Percentiles rank a stretch among this genome's conserved stretches.
These are phyloP conservation scores for Peromyscus melanophrys DNA, from an alignment of 2,797 vertebrate genomes.

Conservation along the genomic window DNA sequence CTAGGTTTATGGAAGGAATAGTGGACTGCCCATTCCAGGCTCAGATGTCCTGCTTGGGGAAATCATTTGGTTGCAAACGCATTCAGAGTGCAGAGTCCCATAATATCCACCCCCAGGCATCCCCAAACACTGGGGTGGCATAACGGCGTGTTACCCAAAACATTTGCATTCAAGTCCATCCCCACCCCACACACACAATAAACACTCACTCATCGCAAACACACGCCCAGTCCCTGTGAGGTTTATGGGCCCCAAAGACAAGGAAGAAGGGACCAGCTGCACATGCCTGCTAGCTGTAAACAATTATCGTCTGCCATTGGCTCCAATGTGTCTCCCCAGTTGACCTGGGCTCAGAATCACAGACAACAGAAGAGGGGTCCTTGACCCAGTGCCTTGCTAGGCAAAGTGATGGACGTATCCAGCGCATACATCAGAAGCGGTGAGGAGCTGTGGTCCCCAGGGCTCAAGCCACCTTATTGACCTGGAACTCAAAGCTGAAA, in stretches of 20 bases:
- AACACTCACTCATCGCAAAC: constrained; percentile 18
- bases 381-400: not conserved
- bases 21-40: not conserved
- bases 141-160: constrained; percentile 53
- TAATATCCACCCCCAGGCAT: not conserved
- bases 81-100: not conserved
- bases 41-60: not conserved
- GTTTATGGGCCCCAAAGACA: constrained; percentile 31
- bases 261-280: constrained; percentile 31
- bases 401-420: not conserved
- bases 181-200: not conserved
- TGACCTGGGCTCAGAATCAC: not conserved
- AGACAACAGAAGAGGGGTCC: not conserved
- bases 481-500: not conserved
- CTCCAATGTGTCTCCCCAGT: not conserved
- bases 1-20: not conserved
- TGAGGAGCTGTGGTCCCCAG: accelerated
- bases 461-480: not conserved
- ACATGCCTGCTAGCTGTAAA: not conserved
- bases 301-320: not conserved
- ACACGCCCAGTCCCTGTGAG: not conserved
- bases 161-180: not conserved
- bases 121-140: not conserved
- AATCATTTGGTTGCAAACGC: not conserved
- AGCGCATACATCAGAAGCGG: accelerated